phyloP scores from a whole-genome alignment of 2,888 invertebrate genomes.

The Cephus nigrinus region DNA sequence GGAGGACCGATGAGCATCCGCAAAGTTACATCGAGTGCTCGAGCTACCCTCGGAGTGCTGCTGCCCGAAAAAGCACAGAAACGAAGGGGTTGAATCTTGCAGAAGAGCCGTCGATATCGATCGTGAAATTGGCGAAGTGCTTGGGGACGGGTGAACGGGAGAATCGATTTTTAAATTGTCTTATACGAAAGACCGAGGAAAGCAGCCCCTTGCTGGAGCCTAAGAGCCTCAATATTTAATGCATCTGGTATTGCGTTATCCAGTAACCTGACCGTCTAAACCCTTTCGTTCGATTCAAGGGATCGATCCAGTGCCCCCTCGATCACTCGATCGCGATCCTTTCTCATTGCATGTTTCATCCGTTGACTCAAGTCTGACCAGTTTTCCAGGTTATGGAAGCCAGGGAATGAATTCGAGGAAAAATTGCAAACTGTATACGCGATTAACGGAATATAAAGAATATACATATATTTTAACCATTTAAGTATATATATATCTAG shows the following conservation, averaged over 20 bases:
- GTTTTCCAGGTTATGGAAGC: neutral
- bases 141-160: slow-evolving; percentile 4
- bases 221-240: neutral
- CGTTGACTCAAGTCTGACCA: neutral
- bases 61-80: neutral
- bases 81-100: neutral
- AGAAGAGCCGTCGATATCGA: slow-evolving; percentile 19
- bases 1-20: neutral
- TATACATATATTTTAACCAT: neutral
- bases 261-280: neutral
- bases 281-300: neutral
- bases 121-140: slow-evolving; percentile 13
- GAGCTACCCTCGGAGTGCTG: neutral
- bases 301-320: neutral
- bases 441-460: neutral
- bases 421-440: neutral
- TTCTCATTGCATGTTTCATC: neutral
- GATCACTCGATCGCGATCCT: neutral
- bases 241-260: neutral
- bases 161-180: slow-evolving; percentile 23
- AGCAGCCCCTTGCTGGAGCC: neutral
- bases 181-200: slow-evolving; percentile 12
- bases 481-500: neutral
- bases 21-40: neutral
- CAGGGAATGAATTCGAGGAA: neutral